Base-by-base conservation (phyloP, 1,140 invertebrate genomes). In the Atopsyche davidsoni region DNA sequence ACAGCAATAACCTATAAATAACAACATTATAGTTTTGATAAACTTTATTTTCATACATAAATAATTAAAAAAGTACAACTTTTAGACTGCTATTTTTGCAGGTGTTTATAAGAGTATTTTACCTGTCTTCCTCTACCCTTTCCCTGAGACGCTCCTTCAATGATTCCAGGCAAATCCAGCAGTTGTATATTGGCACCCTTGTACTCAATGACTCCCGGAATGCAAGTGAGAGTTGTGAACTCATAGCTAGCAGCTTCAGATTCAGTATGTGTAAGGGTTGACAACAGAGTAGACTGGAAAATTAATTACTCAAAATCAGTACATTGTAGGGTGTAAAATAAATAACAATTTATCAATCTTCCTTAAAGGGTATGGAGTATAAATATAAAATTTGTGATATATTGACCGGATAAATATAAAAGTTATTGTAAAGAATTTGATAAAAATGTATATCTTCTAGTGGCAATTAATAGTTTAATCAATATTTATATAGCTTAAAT, bases 171-270 rank as follows among this genome's bases (percentile, higher is more conserved):
- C 60, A 98, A 79, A 83, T 98, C 96, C 2, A 98, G 80, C 38
- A 98, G 75, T 65, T 98, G 97, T 66, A 99, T 99, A 67, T 98
- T 98, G 13, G 96, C 96, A 43, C 95, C 94, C 68, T 96, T 92
- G 66, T 98, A 97, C 67, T 97, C 88, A 57, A 98, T 96, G 0
- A 98, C 95, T 49, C 97, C 97, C 39, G 97, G 97, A 63, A 99
- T 99, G 73, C 97, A 99, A 18, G 97, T 99, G 32, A 99, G 73
- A 0, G 97, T 99, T 51, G 97, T 99, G 68, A 99, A 99, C 74
- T 99, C 97, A 72, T 99, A 99, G 44, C 88, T 89, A 9, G 96
- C 96, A 41, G 87, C 88, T 72, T 96, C 96, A 58, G 92, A 96
- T 69, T 96, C 86, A 19, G 93, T 97, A 65, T 89, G 87, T 1